Base-by-base conservation (phyloP, 1,140 invertebrate species). In the Coptotermes formosanus region DNA sequence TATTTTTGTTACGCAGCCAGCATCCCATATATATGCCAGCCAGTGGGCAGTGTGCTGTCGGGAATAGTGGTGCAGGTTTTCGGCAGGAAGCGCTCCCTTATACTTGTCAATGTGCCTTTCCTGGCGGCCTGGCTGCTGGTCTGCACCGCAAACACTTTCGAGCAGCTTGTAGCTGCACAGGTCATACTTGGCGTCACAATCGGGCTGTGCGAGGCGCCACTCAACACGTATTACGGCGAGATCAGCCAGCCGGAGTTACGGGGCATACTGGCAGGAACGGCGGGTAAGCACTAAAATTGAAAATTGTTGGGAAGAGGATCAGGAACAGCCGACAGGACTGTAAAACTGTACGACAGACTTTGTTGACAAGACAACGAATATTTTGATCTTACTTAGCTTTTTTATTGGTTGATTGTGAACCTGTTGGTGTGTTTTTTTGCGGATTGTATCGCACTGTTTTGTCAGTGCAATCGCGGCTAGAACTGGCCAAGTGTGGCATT, bases 81-180 rank as follows among this genome's bases (percentile, higher is more conserved):
- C 0, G 90, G 90, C n/a, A 45, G 89, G 43, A 90, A 89, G 87
- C 69, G 82, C 52, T 88, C 88, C 84, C 88, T 90, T 88, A 69
- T 90, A 38, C 52, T 89, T 8, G 89, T 90, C n/a, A 90, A 89
- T 85, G 43, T 89, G 3, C 89, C 89, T 1, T 88, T 89, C 83
- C 55, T 90, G 11, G 14, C 86, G 4, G 89, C 87, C 3, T 90
- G 90, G 90, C 82, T 88, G 0, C 48, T 90, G 21, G 82, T 89
- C 52, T 87, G 88, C 84, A 84, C 82, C 1, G 88, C 89, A 0
- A n/a, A 86, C 11, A 88, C 88, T 7, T 81, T 88, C 32, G 25
- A 43, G 8, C 81, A 85, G 52, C 85, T 90, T 23, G 89, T 87
- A 64, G 59, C 85, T 0, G 88, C 89, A 0, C 86, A 87, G 0